Base-by-base conservation (phyloP, 92 coral and sea anemone species). In the Palythoa grandis region DNA sequence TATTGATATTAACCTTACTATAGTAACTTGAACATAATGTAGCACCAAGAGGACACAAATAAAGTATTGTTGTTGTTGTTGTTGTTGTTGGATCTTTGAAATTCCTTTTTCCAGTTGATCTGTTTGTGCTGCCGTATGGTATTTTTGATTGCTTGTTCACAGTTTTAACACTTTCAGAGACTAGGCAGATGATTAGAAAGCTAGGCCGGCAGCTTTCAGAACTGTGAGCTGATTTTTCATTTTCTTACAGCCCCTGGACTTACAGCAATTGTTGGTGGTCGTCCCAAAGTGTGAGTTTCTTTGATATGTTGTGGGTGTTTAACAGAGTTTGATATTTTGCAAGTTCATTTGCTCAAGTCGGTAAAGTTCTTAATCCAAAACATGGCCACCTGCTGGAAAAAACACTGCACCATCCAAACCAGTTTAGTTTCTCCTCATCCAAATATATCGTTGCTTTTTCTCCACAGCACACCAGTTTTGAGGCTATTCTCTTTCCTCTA, bases 241-340 rank as follows among this genome's bases (percentile, higher is more conserved):
- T 11, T 63, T 63, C 25, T 67, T 89, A 37, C 83, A 97, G 99
- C 99, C 70, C 99, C 99, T 69, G 99, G 99, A 25, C 67, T 97
- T n/a, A 97, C 99, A 67, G 87, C 90, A 1, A 91, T 97, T 68
- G 99, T 97, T 47, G 99, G 99, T 68, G 99, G 99, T 66, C 91
- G 99, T 77, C 99, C 99, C 14, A 92, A 90, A 89, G 95, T 93
- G 99, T 97, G 57, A 89, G 92, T 85, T 39, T 35, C 61, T 47
- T 52, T 52, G 8, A 47, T 13, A 8, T 40, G 11, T n/a, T 53
- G 24, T 15, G 3, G 48, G 68, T 15, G 22, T 66, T 66, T 25
- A 17, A 12, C 22, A 16, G 6, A 14, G n/a, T 52, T 70, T 70
- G 52, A 24, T 35, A 4, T 13, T 15, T 25, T 9, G 3, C 20